phyloP scores from a whole-genome alignment of 1,140 invertebrate species.

The fruit fly (Drosophila melanogaster) region Release_6_plus_ISO1_MT NC_004354.4:6866501-6867000 shows the following conservation, averaged over 20 bases:
- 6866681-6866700: slow-evolving; percentile 10
- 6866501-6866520: slow-evolving; percentile 20
- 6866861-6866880: too few species aligned
- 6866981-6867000: background rate
- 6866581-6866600: slow-evolving; percentile 30
- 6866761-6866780: slow-evolving; percentile 17
- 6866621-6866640: slow-evolving; percentile 10
- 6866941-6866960: background rate
- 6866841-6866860: too few species aligned
- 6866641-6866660: slow-evolving; percentile 9
- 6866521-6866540: slow-evolving; percentile 44
- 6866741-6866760: slow-evolving; percentile 9
- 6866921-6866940: too few species aligned
- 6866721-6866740: slow-evolving; percentile 1
- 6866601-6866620: slow-evolving; percentile 13
- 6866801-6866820: too few species aligned
- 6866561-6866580: slow-evolving; percentile 56
- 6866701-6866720: slow-evolving; percentile 42
- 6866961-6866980: background rate
- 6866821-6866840: too few species aligned
- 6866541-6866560: slow-evolving; percentile 48
- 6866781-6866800: background rate
- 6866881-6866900: too few species aligned
- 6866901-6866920: background rate
- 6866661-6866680: slow-evolving; percentile 25